These are phyloP conservation scores for Heliconius hortense DNA, from an alignment of 2,888 invertebrate genomes.

Conservation along the genomic window DNA sequence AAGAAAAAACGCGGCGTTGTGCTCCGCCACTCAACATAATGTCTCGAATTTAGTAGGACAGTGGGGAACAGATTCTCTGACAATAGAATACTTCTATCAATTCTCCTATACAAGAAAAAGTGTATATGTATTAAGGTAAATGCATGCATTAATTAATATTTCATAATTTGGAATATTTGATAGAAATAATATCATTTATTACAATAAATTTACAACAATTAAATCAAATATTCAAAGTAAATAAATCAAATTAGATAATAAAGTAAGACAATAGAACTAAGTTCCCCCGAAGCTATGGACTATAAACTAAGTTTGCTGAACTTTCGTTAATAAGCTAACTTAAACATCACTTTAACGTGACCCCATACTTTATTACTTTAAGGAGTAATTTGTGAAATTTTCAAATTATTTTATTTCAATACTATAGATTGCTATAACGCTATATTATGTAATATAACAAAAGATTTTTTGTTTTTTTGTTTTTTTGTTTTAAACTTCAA, in stretches of 20 bases:
- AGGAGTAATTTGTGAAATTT: neutral
- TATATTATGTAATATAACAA: neutral
- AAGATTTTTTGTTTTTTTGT: too few species aligned
- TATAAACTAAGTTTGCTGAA: conserved; percentile 24
- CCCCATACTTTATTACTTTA: neutral
- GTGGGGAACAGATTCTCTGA: too few species aligned
- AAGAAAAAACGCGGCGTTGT: too few species aligned
- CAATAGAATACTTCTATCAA: too few species aligned
- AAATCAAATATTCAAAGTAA: neutral
- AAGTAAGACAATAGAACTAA: conserved; percentile 26
- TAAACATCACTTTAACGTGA: conserved; percentile 2
- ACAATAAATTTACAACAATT: neutral
- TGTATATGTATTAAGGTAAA: too few species aligned
- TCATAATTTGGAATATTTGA: neutral
- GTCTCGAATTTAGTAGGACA: too few species aligned
- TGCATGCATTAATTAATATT: too few species aligned
- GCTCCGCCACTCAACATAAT: too few species aligned
- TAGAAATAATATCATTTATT: neutral
- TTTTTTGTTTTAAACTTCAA: too few species aligned
- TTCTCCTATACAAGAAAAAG: too few species aligned
- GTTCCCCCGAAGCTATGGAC: conserved; percentile 10
- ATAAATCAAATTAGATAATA: conserved; percentile 27
- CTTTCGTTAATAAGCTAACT: conserved; percentile 23
- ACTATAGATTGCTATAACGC: neutral
- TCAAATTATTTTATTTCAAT: neutral